Base-by-base conservation (phyloP, 2,113 vertebrate species). In the Falcunculus frontatus region DNA sequence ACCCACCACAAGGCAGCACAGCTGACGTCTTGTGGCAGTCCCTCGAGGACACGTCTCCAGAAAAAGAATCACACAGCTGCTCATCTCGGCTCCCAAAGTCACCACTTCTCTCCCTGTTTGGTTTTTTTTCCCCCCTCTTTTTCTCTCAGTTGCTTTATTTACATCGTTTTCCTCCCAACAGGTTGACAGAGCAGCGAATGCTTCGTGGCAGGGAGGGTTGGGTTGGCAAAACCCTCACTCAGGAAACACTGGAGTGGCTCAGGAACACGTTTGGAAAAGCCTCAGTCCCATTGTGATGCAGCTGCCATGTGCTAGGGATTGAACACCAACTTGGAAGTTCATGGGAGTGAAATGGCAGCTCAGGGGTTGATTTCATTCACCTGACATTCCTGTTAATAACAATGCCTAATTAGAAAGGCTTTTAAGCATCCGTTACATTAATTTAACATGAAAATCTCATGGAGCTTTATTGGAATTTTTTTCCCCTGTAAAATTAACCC, bases 371-470 rank as follows among this genome's bases (percentile, higher is more conserved):
- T 96, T 96, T 95, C 96, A 94, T 97, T 97, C 97, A 97, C 97
- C 98, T 98, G 97, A 97, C 98, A 98, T 95, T 95, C 93, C 97
- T 79, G 95, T 95, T 98, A 97, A 97, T 98, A 97, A 98, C 96
- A 97, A 97, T 95, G 95, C 91, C 98, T 98, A 98, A 98, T 98
- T 98, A 98, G 97, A 96, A 95, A 97, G 96, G 96, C 98, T 98
- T 98, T 98, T 97, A 97, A 98, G 97, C 97, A 98, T 97, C 96
- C 97, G 84, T 97, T 97, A 98, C 96, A 96, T 98, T 98, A 97
- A 97, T 98, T 98, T 98, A 98, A 98, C 13, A 21, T 73, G 91
- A 97, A 98, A 97, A 97, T 97, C 97, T 98, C 97, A 93, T 90
- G 91, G 95, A 96, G 97, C 92, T 97, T 96, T 97, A 97, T 95